phyloP scores from a whole-genome alignment of 2,888 invertebrate species.

The Dasysyrphus albostriatus region DNA sequence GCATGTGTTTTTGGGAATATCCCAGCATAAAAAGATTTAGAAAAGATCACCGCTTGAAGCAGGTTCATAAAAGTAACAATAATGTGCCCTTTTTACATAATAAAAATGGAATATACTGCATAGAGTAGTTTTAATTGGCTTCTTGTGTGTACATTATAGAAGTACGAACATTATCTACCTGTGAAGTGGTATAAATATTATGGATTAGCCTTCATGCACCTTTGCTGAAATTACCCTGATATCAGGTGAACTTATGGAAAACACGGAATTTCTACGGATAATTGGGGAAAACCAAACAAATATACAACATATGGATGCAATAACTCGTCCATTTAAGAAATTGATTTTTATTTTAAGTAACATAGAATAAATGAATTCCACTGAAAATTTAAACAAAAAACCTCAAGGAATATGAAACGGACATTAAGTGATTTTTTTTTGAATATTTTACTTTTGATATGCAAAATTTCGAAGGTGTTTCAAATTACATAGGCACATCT shows the following conservation, averaged over 20 bases:
- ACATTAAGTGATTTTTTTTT: neutral
- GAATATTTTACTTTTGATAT: no score
- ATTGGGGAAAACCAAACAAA: constrained; percentile 56
- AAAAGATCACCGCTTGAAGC: constrained; percentile 33
- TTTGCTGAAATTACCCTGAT: constrained; percentile 39
- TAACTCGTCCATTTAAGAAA: constrained; percentile 49
- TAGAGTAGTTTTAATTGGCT: constrained; percentile 57
- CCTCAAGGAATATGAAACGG: neutral
- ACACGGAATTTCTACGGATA: constrained; percentile 44
- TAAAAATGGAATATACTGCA: constrained; percentile 39
- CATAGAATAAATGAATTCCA: constrained; percentile 15
- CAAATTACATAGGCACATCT: no score
- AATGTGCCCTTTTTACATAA: constrained; percentile 66
- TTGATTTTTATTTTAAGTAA: constrained; percentile 22
- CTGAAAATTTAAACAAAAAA: constrained; percentile 24
- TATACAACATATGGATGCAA: constrained; percentile 61
- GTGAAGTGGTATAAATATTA: constrained; percentile 15
- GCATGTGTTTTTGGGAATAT: constrained; percentile 61
- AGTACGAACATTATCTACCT: constrained; percentile 32
- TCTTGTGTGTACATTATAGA: neutral
- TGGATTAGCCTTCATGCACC: constrained; percentile 50
- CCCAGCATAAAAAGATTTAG: constrained; percentile 61
- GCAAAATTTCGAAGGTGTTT: neutral
- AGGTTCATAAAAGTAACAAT: constrained; percentile 55
- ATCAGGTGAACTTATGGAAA: constrained; percentile 55